Percentiles rank a stretch among this genome's conserved stretches.
Evolutionary conservation across 2,113 vertebrate genomes (phyloP).

Genomic region (Muscicapa adusta): DNA sequence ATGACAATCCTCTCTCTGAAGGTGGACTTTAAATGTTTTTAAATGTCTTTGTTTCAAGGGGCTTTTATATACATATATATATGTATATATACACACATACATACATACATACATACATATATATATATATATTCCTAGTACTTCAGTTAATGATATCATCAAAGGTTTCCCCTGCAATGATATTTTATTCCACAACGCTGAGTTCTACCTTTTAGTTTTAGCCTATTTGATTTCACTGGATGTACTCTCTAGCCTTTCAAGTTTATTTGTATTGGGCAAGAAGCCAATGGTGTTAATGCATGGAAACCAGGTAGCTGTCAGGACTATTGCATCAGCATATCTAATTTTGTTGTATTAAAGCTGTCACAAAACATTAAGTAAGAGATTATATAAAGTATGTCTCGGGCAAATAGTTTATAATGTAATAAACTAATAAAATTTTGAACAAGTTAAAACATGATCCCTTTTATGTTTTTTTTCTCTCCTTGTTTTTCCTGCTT

Average conservation of each 20-base stretch:
- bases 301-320: constrained; percentile 69
- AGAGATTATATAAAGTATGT: constrained; percentile 70
- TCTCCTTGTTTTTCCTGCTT: neutral
- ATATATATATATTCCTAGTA: neutral
- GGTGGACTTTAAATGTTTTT: neutral
- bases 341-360: constrained; percentile 73
- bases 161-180: neutral
- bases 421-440: constrained; percentile 62
- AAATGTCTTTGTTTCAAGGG: neutral
- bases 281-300: constrained; percentile 57
- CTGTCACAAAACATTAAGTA: constrained; percentile 71
- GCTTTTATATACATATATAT: neutral
- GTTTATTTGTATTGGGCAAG: constrained; percentile 58
- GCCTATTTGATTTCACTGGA: constrained; percentile 36
- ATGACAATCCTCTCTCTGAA: neutral
- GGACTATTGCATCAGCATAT: constrained; percentile 58
- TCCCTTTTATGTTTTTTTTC: constrained; percentile 15
- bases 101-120: neutral
- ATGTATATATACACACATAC: too few species aligned
- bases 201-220: constrained; percentile 20
- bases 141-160: neutral
- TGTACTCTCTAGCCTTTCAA: constrained; percentile 47
- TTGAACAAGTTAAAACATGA: constrained; percentile 45
- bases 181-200: neutral
- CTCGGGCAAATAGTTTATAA: constrained; percentile 62